These are phyloP conservation scores for Rhodinocichla rosea DNA, from an alignment of 2,113 vertebrate genomes.

Conservation along the genomic window DNA sequence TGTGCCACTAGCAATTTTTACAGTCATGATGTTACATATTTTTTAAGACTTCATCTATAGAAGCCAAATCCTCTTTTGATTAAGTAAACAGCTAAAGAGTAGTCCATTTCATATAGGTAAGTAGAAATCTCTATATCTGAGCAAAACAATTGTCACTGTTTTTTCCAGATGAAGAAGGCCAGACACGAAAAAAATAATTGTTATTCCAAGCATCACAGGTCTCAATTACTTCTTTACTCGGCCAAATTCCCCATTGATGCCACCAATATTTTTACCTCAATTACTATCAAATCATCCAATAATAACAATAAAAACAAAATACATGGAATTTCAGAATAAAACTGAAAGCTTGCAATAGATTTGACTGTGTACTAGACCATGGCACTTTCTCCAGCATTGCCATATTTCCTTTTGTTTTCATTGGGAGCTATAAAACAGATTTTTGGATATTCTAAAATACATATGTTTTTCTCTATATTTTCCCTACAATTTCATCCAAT, in stretches of 20 bases:
- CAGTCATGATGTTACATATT: background rate
- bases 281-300: background rate
- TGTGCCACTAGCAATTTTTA: background rate
- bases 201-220: background rate
- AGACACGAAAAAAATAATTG: background rate
- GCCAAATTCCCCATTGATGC: background rate
- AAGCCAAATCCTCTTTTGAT: background rate
- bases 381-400: background rate
- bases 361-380: background rate
- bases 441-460: background rate
- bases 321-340: background rate
- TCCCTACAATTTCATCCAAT: background rate
- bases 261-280: background rate
- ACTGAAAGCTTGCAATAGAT: background rate
- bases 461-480: background rate
- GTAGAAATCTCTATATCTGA: background rate
- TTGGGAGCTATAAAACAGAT: background rate
- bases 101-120: background rate
- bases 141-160: background rate
- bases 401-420: background rate
- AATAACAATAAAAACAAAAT: background rate
- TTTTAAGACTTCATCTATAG: background rate
- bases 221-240: background rate
- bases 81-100: background rate
- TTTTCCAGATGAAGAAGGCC: background rate